These are phyloP conservation scores for Cettia cetti DNA, from an alignment of 2,113 vertebrate species.

Conservation along the genomic window DNA sequence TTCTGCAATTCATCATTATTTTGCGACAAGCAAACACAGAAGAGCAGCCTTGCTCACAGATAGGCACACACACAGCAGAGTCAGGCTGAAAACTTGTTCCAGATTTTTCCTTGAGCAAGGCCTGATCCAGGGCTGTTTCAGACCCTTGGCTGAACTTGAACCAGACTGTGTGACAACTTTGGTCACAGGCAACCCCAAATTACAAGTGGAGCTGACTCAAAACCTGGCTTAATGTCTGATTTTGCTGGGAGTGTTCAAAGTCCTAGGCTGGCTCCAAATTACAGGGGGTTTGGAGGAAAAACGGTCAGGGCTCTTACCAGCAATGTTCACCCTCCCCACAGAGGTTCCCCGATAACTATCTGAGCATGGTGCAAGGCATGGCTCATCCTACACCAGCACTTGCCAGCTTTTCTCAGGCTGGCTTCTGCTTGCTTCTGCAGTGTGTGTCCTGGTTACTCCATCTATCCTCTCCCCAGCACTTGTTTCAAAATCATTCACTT, in stretches of 20 bases:
- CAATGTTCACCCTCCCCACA: neutral
- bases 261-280: neutral
- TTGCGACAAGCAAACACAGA: neutral
- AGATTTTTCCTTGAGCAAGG: neutral
- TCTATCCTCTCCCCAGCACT: neutral
- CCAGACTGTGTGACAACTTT: neutral
- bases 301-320: neutral
- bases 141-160: neutral
- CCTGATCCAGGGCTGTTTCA: neutral
- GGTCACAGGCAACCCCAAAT: neutral
- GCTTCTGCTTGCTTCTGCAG: neutral
- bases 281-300: neutral
- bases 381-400: neutral
- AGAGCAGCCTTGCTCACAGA: neutral
- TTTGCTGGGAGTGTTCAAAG: neutral
- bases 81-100: neutral
- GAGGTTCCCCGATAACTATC: neutral
- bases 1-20: constrained; percentile 59
- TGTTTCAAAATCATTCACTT: neutral
- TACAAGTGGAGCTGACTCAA: neutral
- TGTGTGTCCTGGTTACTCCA: neutral
- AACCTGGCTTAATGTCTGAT: neutral
- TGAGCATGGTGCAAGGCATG: neutral
- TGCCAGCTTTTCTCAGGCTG: neutral
- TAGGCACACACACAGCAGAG: neutral